These are phyloP conservation scores for Drosophila pachea DNA, from an alignment of 1,140 invertebrate genomes.

Conservation along the genomic window DNA sequence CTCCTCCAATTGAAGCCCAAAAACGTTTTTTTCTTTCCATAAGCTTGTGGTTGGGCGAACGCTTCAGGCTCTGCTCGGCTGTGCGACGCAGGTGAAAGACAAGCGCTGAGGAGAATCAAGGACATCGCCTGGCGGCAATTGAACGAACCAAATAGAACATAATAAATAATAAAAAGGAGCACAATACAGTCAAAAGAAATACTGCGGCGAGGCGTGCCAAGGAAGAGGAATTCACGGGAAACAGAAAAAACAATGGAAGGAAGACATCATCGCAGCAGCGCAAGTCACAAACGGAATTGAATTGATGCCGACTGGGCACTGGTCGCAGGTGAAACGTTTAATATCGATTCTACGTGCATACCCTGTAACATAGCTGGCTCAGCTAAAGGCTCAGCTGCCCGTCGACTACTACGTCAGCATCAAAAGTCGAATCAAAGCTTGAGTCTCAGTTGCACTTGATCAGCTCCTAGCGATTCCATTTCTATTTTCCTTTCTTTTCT, in stretches of 20 bases:
- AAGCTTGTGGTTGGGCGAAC: background rate
- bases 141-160: slow-evolving; percentile 1
- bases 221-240: background rate
- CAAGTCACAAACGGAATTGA: slow-evolving; percentile 25
- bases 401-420: too few species aligned
- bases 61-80: background rate
- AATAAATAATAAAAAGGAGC: slow-evolving; percentile 2
- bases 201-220: too few species aligned
- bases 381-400: too few species aligned
- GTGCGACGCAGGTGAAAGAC: slow-evolving; percentile 5
- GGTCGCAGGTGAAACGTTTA: slow-evolving; percentile 1
- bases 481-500: too few species aligned
- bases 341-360: slow-evolving; percentile 46
- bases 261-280: slow-evolving; percentile 24
- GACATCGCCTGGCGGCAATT: slow-evolving; percentile 21
- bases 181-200: background rate
- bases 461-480: too few species aligned
- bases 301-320: slow-evolving; percentile 7
- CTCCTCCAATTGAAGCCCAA: background rate
- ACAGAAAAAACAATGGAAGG: slow-evolving; percentile 15
- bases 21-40: background rate
- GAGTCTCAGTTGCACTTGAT: too few species aligned
- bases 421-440: too few species aligned
- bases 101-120: slow-evolving; percentile 9
- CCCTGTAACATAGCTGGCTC: background rate